Evolutionary conservation across 2,113 vertebrate genomes (phyloP).

Genomic region (Prunella himalayana): DNA sequence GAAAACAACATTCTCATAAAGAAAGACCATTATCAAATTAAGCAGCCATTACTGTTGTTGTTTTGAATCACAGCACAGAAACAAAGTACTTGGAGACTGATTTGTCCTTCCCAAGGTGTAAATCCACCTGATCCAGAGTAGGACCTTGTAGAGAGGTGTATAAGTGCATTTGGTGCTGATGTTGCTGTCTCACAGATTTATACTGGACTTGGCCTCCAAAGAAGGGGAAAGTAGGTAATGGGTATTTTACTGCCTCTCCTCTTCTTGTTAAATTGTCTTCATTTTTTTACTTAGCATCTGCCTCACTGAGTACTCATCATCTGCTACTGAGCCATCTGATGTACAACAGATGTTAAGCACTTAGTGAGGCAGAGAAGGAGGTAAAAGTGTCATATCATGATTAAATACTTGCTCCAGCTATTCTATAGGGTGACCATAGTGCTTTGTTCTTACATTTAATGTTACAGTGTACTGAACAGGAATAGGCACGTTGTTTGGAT

Average conservation of each 20-base stretch:
- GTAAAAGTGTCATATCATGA: constrained; percentile 49
- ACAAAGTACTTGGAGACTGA: background rate
- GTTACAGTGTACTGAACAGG: background rate
- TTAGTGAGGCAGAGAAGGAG: constrained; percentile 50
- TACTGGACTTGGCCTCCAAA: background rate
- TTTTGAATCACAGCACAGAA: background rate
- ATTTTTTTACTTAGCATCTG: constrained; percentile 47
- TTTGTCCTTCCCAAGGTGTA: background rate
- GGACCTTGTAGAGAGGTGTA: background rate
- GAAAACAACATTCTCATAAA: background rate
- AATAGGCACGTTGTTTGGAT: background rate
- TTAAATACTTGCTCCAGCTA: constrained; percentile 24
- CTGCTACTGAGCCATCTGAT: constrained; percentile 51
- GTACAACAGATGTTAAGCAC: constrained; percentile 61
- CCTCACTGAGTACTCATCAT: constrained; percentile 54
- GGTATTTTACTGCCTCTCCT: constrained; percentile 29
- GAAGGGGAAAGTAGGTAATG: constrained; percentile 8
- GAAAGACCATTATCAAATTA: background rate
- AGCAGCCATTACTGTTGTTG: background rate
- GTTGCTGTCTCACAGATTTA: background rate
- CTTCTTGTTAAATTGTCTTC: constrained; percentile 50
- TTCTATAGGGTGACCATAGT: constrained; percentile 6
- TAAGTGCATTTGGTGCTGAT: background rate
- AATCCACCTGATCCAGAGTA: background rate
- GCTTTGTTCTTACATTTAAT: background rate